Evolutionary conservation across 2,888 invertebrate genomes (phyloP).

Genomic region (Nasonovia ribisnigri): DNA sequence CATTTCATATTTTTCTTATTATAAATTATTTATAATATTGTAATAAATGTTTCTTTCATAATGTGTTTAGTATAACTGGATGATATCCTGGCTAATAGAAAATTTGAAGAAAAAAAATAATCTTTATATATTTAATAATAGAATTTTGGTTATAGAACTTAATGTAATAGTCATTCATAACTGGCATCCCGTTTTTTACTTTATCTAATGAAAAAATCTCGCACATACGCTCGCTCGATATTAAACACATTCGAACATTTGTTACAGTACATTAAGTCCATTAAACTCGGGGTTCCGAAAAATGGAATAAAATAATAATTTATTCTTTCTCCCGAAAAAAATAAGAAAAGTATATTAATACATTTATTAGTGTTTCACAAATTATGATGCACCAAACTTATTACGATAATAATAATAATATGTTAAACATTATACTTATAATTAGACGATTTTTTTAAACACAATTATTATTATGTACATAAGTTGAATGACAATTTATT

Average conservation of each 20-base stretch:
- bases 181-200: background rate
- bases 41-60: background rate
- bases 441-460: background rate
- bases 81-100: background rate
- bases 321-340: background rate
- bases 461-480: background rate
- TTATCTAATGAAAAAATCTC: conserved; percentile 5
- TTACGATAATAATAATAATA: background rate
- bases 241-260: conserved; percentile 29
- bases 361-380: conserved; percentile 3
- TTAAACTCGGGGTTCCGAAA: background rate
- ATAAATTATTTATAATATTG: background rate
- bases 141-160: background rate
- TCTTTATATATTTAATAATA: background rate
- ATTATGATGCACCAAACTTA: background rate
- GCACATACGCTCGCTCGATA: background rate
- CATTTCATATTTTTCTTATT: background rate
- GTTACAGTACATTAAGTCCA: conserved; percentile 45
- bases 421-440: background rate
- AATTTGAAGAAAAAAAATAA: background rate
- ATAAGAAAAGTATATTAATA: background rate
- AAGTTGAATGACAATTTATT: background rate
- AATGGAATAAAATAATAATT: conserved; percentile 37
- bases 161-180: conserved; percentile 26
- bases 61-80: background rate